phyloP scores from a whole-genome alignment of 2,113 vertebrate species.

The Uropsilus gracilis region DNA sequence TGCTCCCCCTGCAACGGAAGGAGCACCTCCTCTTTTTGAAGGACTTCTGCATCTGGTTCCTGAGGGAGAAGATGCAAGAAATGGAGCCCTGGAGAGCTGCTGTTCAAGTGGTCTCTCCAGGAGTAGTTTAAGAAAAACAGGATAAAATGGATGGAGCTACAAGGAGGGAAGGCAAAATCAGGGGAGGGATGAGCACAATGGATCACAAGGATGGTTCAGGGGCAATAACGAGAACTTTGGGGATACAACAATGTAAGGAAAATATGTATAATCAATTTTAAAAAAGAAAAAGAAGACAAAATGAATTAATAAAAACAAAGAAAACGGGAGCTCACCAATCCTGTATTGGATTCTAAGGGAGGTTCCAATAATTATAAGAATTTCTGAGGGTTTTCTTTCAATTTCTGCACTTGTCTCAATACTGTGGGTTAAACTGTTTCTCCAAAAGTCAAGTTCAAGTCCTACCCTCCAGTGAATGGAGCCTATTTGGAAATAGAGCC shows the following conservation, averaged over 20 bases:
- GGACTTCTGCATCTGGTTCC: fast-evolving
- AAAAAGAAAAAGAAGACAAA: background rate
- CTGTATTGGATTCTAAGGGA: fast-evolving
- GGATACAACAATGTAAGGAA: too few species aligned
- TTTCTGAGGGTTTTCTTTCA: background rate
- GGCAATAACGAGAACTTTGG: too few species aligned
- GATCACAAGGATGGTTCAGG: too few species aligned
- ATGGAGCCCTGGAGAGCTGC: too few species aligned
- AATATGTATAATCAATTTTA: too few species aligned
- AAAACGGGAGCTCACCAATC: background rate
- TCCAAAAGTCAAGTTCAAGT: background rate
- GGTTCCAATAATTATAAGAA: background rate
- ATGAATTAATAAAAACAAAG: background rate
- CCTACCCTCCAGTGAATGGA: background rate
- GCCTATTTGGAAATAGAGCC: background rate
- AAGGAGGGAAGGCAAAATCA: too few species aligned
- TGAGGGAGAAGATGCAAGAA: background rate
- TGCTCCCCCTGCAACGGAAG: background rate
- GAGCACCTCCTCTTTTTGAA: background rate
- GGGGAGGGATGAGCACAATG: too few species aligned
- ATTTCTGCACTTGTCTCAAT: too few species aligned
- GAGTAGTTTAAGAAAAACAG: background rate
- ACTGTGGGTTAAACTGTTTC: background rate
- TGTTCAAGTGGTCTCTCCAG: background rate
- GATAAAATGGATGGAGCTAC: too few species aligned